Conservation (phyloP, 2,888 invertebrate species). For the Gerris lacustris region DNA sequence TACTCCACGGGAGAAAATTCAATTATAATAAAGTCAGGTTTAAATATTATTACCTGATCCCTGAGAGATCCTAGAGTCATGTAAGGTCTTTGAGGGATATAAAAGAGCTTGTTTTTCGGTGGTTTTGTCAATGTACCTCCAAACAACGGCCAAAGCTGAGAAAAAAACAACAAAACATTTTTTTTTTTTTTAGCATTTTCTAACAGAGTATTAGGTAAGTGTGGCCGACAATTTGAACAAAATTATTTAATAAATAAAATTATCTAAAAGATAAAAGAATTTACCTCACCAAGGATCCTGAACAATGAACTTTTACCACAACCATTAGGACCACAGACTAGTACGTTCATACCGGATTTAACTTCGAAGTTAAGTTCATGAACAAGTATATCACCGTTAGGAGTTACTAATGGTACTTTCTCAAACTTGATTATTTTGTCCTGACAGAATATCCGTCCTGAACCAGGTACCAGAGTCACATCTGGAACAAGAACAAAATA, state of each 20-base stretch:
- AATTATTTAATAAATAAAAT: not conserved
- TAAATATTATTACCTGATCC: conserved; percentile 55
- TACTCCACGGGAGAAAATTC: no score
- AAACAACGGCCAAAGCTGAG: conserved; percentile 84
- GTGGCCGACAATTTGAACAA: not conserved
- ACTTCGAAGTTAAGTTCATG: conserved; percentile 83
- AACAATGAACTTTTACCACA: conserved; percentile 97
- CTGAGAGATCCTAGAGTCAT: conserved; percentile 92
- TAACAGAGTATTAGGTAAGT: not conserved
- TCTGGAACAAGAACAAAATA: conserved; percentile 27
- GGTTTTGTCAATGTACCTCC: conserved; percentile 90
- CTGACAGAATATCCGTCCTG: conserved; percentile 65
- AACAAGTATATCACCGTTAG: conserved; percentile 90
- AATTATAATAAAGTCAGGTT: no score
- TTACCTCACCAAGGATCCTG: conserved; percentile 78
- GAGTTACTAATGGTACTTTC: conserved; percentile 87
- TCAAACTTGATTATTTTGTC: conserved; percentile 88
- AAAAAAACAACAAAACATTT: conserved; percentile 16
- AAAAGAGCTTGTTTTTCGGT: conserved; percentile 87
- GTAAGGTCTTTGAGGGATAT: conserved; percentile 93
- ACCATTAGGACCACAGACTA: conserved; percentile 98
- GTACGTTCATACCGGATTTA: conserved; percentile 85
- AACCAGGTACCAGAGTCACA: conserved; percentile 50
- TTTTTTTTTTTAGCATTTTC: no score
- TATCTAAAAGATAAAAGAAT: conserved; percentile 11